Evolutionary conservation across 2,797 vertebrate species (phyloP).

Genomic region (Myioborus melanocephalus): DNA sequence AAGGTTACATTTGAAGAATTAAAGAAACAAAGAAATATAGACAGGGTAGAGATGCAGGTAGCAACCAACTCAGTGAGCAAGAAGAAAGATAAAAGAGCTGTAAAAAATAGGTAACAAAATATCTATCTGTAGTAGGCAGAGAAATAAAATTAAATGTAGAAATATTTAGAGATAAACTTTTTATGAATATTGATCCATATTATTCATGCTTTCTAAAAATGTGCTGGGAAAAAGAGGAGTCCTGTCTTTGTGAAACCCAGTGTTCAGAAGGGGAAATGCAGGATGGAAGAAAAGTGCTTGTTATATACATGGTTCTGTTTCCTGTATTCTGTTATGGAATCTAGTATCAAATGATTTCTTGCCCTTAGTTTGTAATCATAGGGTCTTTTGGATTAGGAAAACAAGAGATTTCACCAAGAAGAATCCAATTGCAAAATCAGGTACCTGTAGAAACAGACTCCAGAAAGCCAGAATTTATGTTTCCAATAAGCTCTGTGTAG

Average conservation of each 20-base stretch:
- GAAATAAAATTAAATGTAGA: background rate
- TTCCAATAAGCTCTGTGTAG: background rate
- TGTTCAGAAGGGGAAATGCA: background rate
- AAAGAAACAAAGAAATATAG: background rate
- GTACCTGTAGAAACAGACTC: background rate
- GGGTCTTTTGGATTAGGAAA: background rate
- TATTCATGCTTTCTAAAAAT: background rate
- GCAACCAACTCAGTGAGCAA: background rate
- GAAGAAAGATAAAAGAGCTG: background rate
- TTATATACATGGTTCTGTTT: background rate
- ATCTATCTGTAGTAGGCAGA: background rate
- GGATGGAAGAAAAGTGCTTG: background rate
- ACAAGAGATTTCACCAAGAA: background rate
- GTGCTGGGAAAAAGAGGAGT: background rate
- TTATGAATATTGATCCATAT: background rate
- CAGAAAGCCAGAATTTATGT: background rate
- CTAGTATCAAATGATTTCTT: background rate
- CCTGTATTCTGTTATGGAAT: background rate
- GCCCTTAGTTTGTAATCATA: background rate
- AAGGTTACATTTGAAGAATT: background rate
- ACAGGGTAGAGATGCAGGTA: background rate
- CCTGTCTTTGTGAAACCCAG: background rate
- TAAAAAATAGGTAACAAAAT: background rate
- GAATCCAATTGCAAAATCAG: background rate
- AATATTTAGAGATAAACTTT: background rate